Evolutionary conservation across 2,797 vertebrate species (phyloP), one percentile per base, ranked within the genome.

Genomic region (Parauchenoglanis punctatus): DNA sequence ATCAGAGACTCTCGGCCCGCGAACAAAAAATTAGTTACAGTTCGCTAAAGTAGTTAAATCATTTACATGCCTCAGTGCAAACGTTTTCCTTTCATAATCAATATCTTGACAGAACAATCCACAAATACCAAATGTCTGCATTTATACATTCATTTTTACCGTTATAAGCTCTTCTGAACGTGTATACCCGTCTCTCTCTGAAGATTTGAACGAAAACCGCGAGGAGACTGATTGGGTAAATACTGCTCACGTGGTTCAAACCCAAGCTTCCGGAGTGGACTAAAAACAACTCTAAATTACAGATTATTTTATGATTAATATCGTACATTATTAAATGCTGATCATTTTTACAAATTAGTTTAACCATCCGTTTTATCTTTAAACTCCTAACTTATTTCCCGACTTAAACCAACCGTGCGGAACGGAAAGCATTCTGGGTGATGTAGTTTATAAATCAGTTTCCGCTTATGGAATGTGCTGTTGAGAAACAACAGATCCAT

Each of bases 161-260:
- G n/a, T 67, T 31, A 18, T 3, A 25, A 1, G 4, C 4, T 84
- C 1, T 17, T 12, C 40, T 11, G 18, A 25, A 35, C 44, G 35
- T 58, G 40, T 67, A n/a, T 54, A 35, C 72, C 31, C 2, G 35
- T 17, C 73, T 63, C 8, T 15, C 65, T 65, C 12, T 86, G 84
- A 35, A 89, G 56, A 92, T 96, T 96, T 95, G 93, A 96, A 96
- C 90, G 4, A 85, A 88, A 89, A 90, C 94, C 94, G 94, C 94
- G 91, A 93, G 88, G 91, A 76, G 61, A 40, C 85, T 93, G 93
- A 96, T 96, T 96, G 95, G 81, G 95, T 87, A 56, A 82, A 80
- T 5, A 2, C 8, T 56, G 44, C 4, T 75, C 90, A 91, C 78
- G 86, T 88, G 89, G 87, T 49, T 56, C 11, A 59, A 17, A 46